These are phyloP conservation scores for Platycercus adscitus DNA, from an alignment of 2,113 vertebrate genomes.

Conservation along the genomic window DNA sequence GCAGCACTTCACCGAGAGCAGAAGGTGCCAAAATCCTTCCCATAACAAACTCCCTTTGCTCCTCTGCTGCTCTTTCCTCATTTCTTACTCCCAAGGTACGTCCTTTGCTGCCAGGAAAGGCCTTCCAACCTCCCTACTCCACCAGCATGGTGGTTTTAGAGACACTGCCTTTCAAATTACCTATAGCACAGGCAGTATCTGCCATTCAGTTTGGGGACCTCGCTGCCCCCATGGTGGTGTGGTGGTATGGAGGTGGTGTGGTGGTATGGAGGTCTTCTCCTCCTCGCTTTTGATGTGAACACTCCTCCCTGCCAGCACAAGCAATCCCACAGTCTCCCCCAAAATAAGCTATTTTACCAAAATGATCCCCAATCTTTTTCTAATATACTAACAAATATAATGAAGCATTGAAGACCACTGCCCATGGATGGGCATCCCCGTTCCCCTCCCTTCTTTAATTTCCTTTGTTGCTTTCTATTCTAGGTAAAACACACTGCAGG, in stretches of 20 bases:
- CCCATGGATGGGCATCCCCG: neutral
- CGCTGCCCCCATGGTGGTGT: fast-evolving
- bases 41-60: neutral
- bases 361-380: neutral
- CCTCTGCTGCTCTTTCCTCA: neutral
- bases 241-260: neutral
- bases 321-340: neutral
- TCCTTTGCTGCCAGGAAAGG: neutral
- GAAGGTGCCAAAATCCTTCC: neutral
- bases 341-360: neutral
- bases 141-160: neutral
- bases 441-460: neutral
- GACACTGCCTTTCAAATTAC: neutral
- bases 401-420: neutral
- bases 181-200: neutral
- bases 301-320: neutral
- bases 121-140: neutral
- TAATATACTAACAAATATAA: neutral
- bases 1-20: neutral
- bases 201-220: neutral
- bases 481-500: neutral
- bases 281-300: neutral
- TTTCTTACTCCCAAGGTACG: neutral
- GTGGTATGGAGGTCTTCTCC: neutral
- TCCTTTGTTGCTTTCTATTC: neutral